These are phyloP conservation scores for Chrysochloris asiatica DNA, from an alignment of 2,113 vertebrate species.

Conservation along the genomic window DNA sequence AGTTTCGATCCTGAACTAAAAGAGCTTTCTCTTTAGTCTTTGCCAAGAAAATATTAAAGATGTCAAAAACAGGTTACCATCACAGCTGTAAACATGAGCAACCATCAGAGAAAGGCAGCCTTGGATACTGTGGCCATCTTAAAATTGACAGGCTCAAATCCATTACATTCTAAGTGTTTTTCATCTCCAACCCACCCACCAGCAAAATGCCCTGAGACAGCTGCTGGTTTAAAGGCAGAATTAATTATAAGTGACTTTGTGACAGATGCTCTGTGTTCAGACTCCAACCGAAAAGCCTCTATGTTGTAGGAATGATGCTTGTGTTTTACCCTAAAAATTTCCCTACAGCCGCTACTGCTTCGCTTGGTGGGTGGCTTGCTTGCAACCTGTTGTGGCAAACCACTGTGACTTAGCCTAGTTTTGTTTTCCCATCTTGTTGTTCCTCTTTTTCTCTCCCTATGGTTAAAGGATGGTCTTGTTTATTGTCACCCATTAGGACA, in stretches of 20 bases:
- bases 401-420: slow-evolving; percentile 70
- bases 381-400: slow-evolving; percentile 55
- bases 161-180: neutral
- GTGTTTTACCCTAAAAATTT: slow-evolving; percentile 37
- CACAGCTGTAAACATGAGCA: neutral
- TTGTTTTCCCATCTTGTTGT: slow-evolving; percentile 18
- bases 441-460: neutral
- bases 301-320: slow-evolving; percentile 1
- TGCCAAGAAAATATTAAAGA: slow-evolving; percentile 41
- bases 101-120: neutral
- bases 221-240: slow-evolving; percentile 69
- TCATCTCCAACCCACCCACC: slow-evolving; percentile 28
- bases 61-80: neutral
- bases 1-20: slow-evolving; percentile 11
- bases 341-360: neutral
- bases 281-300: slow-evolving; percentile 50
- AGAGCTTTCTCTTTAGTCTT: neutral
- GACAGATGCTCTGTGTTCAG: slow-evolving; percentile 59
- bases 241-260: slow-evolving; percentile 66
- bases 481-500: neutral
- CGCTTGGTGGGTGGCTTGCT: slow-evolving; percentile 40
- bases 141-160: slow-evolving; percentile 33
- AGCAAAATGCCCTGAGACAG: slow-evolving; percentile 60
- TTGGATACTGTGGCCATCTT: neutral
- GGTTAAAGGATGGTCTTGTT: neutral